These are phyloP conservation scores for Bos javanicus DNA, from an alignment of 2,113 vertebrate genomes.

Conservation along the genomic window DNA sequence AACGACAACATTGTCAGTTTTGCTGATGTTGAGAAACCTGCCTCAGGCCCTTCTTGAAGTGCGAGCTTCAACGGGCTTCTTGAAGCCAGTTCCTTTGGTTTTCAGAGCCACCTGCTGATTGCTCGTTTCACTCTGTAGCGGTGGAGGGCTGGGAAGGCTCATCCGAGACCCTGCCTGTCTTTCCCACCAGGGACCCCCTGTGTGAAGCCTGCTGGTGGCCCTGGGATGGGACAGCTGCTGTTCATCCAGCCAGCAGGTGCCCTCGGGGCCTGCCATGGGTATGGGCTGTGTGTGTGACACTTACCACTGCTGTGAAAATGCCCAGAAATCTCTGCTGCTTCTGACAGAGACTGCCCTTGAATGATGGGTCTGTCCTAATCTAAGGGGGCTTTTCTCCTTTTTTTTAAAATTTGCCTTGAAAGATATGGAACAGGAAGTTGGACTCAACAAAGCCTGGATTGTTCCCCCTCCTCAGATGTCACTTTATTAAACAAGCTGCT, in stretches of 20 bases:
- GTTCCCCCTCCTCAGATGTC: background rate
- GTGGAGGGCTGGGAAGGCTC: too few species aligned
- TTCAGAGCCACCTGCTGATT: background rate
- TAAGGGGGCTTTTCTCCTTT: background rate
- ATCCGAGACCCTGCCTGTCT: background rate
- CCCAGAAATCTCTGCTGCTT: background rate
- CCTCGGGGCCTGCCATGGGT: background rate
- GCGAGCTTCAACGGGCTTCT: background rate
- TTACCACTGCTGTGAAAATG: background rate
- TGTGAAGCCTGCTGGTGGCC: background rate
- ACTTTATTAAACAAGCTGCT: slow-evolving; percentile 46
- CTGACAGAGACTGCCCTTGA: background rate
- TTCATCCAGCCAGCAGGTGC: background rate
- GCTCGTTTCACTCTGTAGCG: background rate
- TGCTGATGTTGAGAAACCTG: background rate
- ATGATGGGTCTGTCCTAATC: background rate
- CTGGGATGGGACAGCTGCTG: background rate
- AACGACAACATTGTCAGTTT: background rate
- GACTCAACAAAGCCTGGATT: background rate
- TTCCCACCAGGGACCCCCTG: background rate
- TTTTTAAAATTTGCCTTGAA: background rate
- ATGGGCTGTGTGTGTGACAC: background rate
- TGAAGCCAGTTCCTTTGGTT: background rate
- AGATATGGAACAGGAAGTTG: background rate
- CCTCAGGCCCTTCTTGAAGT: background rate